Evolutionary conservation across 1,140 invertebrate species (phyloP).

Genomic region (Microplitis demolitor): DNA sequence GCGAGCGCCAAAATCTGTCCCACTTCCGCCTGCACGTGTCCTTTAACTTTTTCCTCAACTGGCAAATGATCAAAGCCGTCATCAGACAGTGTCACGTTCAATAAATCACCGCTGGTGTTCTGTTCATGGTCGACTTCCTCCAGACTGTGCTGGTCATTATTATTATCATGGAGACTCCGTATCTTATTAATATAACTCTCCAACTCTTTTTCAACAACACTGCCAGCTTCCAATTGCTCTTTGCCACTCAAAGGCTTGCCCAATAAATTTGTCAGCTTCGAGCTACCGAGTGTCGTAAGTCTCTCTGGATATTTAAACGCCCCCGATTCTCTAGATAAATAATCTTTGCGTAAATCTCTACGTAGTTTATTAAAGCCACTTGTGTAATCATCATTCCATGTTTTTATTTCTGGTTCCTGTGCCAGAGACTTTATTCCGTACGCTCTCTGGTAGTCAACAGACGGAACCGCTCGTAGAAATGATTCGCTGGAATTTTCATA

Average conservation of each 20-base stretch:
- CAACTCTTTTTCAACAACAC: constrained; percentile 40
- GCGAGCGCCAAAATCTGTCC: constrained; percentile 33
- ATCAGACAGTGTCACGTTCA: constrained; percentile 48
- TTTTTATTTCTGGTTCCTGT: not conserved
- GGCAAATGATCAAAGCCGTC: constrained; percentile 35
- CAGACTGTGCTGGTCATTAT: constrained; percentile 30
- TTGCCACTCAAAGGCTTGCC: not conserved
- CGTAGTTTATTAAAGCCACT: not conserved
- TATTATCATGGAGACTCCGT: constrained; percentile 39
- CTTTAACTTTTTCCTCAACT: constrained; percentile 22
- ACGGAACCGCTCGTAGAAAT: not conserved
- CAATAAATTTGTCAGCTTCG: not conserved
- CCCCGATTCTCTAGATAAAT: not conserved
- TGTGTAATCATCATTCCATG: not conserved
- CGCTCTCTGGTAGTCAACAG: not conserved
- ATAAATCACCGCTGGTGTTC: constrained; percentile 50
- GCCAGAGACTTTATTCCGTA: not conserved
- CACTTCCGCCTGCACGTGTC: constrained; percentile 22
- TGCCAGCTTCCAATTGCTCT: constrained; percentile 20
- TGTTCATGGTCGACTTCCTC: constrained; percentile 47
- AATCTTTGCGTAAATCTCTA: not conserved
- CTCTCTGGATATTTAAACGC: constrained; percentile 2
- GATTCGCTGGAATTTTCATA: not conserved
- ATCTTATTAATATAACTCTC: constrained; percentile 51
- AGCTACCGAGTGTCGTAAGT: not conserved